Conservation (phyloP, 2,113 vertebrate species). For the Phylloscopus trochilus region DNA sequence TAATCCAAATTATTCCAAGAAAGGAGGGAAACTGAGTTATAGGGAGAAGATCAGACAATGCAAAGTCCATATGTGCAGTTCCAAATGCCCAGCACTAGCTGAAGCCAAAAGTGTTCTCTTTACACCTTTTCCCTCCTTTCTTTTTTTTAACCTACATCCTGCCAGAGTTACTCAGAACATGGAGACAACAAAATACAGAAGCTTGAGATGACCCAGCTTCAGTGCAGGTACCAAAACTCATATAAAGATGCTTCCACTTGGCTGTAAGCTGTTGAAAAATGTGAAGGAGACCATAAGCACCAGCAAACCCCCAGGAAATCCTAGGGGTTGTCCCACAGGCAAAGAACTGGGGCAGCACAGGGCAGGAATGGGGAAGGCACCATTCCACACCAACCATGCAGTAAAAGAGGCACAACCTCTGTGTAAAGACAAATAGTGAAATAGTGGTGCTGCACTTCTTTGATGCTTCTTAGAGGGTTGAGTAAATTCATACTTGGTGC, state of each 20-base stretch:
- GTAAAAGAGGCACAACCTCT: not conserved
- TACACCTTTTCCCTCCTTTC: not conserved
- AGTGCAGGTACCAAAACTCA: not conserved
- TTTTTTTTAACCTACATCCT: not conserved
- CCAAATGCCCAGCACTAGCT: not conserved
- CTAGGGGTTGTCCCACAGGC: not conserved
- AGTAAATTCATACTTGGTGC: not conserved
- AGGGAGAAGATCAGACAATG: not conserved
- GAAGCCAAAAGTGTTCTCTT: not conserved
- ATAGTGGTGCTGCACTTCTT: not conserved
- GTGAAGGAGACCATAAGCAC: not conserved
- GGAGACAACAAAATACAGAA: not conserved
- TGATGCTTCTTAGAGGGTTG: not conserved
- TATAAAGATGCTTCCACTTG: not conserved
- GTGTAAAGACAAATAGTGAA: not conserved
- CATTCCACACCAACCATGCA: rapidly evolving
- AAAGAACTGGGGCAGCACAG: not conserved
- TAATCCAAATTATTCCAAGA: not conserved
- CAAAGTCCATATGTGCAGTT: not conserved
- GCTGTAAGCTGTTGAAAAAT: not conserved
- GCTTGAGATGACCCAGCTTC: not conserved
- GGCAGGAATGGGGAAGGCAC: not conserved
- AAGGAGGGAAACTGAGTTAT: not conserved
- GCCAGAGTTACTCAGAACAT: not conserved
- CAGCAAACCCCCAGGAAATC: not conserved